Evolutionary conservation across 1,140 invertebrate species (phyloP).

Genomic region (Bombus superbus): DNA sequence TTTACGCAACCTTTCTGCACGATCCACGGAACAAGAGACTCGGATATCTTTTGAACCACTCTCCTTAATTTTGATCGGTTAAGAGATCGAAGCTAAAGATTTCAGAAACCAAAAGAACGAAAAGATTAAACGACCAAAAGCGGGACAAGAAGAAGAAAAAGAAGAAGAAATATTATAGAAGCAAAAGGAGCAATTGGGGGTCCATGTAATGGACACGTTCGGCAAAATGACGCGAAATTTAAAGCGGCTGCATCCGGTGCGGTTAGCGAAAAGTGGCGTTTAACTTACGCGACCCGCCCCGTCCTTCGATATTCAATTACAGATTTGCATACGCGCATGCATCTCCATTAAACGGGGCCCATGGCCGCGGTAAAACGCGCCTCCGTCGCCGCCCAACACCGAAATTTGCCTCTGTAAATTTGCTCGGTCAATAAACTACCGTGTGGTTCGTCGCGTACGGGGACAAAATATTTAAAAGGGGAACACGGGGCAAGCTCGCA

Average conservation of each 20-base stretch:
- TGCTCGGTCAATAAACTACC: conserved; percentile 39
- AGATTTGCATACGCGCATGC: conserved; percentile 52
- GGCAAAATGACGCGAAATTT: background rate
- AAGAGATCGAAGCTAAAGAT: background rate
- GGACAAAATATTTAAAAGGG: conserved; percentile 19
- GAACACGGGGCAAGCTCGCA: background rate
- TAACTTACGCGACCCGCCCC: conserved; percentile 23
- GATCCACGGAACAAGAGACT: no score
- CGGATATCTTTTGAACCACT: no score
- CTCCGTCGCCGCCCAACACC: background rate
- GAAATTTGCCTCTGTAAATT: conserved; percentile 45
- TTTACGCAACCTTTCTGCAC: no score
- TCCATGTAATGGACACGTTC: conserved; percentile 9
- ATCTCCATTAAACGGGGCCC: conserved; percentile 45
- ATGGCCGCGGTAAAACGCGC: background rate
- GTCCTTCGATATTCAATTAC: conserved; percentile 50
- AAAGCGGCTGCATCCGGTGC: background rate
- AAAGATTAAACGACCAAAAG: background rate
- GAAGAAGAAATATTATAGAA: background rate
- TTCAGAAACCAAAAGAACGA: background rate
- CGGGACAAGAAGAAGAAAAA: background rate
- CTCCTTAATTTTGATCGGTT: no score
- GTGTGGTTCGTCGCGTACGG: background rate
- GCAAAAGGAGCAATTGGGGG: no score
- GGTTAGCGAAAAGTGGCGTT: conserved; percentile 36